Evolutionary conservation across 2,888 invertebrate genomes (phyloP), one percentile per base, ranked within the genome.

Genomic region (Parapristionchus giblindavisi): DNA sequence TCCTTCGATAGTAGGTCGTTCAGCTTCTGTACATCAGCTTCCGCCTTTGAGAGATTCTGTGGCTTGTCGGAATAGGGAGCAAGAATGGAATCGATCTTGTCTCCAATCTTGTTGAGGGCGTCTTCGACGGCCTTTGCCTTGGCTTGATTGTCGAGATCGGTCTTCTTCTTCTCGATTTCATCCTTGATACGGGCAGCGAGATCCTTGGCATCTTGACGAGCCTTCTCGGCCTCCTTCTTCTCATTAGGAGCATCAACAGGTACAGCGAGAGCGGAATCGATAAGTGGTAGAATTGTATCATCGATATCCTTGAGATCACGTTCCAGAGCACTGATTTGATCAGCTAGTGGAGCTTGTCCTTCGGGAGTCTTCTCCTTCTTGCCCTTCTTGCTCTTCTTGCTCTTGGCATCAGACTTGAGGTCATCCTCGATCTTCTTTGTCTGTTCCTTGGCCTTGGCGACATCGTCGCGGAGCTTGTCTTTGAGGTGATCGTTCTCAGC

Each of bases 1-100:
- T 68, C 68, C 54, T 68, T 51, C n/a, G 34, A 34, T 5, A 52
- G 29, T 4, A 52, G 51, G 24, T 68, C 68, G 6, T 24, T 34
- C 24, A 52, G 29, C 68, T 74, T 74, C 61, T 74, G 61, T 24
- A 48, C 6, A 14, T 74, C 74, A 36, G 68, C 1, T 68, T 51
- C 68, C 24, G 51, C 68, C 54, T 52, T 54, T 21, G 51, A n/a
- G 34, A 52, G 68, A 8, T 51, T 52, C 51, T 65, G 65, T 4
- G 65, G 65, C 65, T 65, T 65, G n/a, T 68, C 78, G 75, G 78
- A 76, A 48, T 77, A 78, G 77, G 80, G 79, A 27, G 80, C 76
- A 54, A 79, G 79, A 70, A 80, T 77, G 61, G 82, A 68, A 40
- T 68, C 52, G 60, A 60, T 60, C 60, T 60, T 60, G 60, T 60